Evolutionary conservation across 2,113 vertebrate species (phyloP).

Genomic region (Tachysurus vachellii): DNA sequence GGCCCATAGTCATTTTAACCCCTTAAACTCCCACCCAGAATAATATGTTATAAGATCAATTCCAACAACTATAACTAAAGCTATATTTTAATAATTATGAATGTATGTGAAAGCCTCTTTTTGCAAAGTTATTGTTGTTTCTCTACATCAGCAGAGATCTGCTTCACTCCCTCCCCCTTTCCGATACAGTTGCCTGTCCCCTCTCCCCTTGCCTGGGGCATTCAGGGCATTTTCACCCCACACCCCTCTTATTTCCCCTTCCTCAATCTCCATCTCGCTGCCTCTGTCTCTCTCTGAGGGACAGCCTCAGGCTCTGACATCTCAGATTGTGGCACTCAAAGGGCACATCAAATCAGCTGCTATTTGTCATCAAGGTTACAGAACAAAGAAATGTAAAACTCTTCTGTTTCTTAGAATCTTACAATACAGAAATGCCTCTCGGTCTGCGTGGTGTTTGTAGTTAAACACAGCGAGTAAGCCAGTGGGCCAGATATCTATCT

Average conservation of each 20-base stretch:
- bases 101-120: not conserved
- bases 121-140: conserved; percentile 10
- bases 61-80: not conserved
- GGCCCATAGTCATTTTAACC: not conserved
- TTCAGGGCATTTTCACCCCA: conserved; percentile 33
- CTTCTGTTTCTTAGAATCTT: conserved; percentile 13
- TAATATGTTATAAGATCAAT: not conserved
- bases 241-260: conserved; percentile 31
- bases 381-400: conserved; percentile 48
- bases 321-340: conserved; percentile 49
- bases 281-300: conserved; percentile 18
- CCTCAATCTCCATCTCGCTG: conserved; percentile 28
- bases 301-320: conserved; percentile 43
- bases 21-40: not conserved
- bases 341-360: conserved; percentile 51
- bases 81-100: not conserved
- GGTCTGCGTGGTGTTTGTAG: not conserved
- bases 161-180: not conserved
- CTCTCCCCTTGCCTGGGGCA: conserved; percentile 37
- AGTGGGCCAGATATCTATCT: not conserved
- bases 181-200: conserved; percentile 34
- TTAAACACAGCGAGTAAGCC: not conserved
- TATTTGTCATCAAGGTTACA: conserved; percentile 50
- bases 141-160: not conserved
- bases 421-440: not conserved